Base-by-base conservation (phyloP, 1,140 invertebrate genomes). In the Dolichoris vasculosae region DNA sequence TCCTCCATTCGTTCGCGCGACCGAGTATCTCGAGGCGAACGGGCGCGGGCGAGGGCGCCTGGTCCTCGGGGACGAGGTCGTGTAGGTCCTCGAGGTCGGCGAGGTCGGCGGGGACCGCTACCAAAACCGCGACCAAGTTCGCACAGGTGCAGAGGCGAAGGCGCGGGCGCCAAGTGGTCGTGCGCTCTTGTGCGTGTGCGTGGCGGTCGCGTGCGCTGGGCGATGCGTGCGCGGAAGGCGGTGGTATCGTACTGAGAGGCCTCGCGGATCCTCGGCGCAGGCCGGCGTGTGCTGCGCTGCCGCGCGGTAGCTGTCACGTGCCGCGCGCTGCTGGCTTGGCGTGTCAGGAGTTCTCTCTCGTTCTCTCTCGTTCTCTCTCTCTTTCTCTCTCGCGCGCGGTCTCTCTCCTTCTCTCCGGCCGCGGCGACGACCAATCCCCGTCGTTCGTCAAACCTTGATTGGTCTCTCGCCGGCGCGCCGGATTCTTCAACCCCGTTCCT, bases 371-470 rank as follows among this genome's bases (percentile, higher is more conserved):
- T 23, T 15, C 46, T 3, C 35, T 40, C 55, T 26, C 69, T n/a
- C 78, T 64, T 48, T 32, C 80, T 23, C 46, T 71, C 46, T 81
- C 40, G 46, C 71, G 59, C 78, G 46, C 46, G 51, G 17, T 51
- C 64, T 73, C 80, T 51, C 48, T 71, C 82, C 23, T 73, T 69
- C 81, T 90, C 91, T 88, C 89, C 89, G 89, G 83, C 89, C 87
- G 59, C 77, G 67, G 48, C 90, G 88, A 90, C 92, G 92, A 93
- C 93, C 94, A 94, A 94, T 94, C 93, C 94, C 91, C 90, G 92
- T 90, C 92, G 92, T 94, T 93, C 93, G 93, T 94, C 94, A 94
- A 94, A 94, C 94, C 94, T 94, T 94, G 94, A 94, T 94, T 94
- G 94, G 94, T 93, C 94, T 91, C 91, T 91, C 79, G 83, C 83